Percentiles rank a stretch among this genome's conserved stretches.
phyloP scores from a whole-genome alignment of 2,797 vertebrate genomes.

The Lepus oiostolus region DNA sequence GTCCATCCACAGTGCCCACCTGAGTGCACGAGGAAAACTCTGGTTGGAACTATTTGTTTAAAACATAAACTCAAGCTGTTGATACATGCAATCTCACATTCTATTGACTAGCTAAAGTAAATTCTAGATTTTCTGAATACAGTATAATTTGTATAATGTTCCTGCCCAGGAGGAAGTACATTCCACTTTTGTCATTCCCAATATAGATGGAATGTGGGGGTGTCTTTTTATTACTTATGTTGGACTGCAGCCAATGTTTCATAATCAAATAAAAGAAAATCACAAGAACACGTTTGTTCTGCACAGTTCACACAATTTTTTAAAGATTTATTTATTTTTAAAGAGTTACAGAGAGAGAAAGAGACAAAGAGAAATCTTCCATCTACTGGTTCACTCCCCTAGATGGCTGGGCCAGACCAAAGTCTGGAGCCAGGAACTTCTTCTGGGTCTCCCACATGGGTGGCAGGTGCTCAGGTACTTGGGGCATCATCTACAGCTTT shows the following conservation, averaged over 20 bases:
- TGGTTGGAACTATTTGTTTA: not conserved
- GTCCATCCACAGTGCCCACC: not conserved
- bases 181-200: not conserved
- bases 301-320: not conserved
- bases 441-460: too few relatives aligned
- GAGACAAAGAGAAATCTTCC: too few relatives aligned
- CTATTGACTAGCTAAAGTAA: not conserved
- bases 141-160: conserved; percentile 19
- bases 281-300: not conserved
- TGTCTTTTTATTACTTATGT: not conserved
- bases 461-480: too few relatives aligned
- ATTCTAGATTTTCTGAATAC: not conserved
- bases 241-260: not conserved
- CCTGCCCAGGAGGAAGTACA: not conserved
- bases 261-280: conserved; percentile 19
- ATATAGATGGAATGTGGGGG: not conserved
- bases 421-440: too few relatives aligned
- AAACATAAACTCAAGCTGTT: not conserved
- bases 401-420: too few relatives aligned
- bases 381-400: too few relatives aligned
- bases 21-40: not conserved
- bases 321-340: too few relatives aligned
- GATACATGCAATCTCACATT: not conserved
- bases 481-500: too few relatives aligned
- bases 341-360: too few relatives aligned